Conservation (phyloP, 2,888 invertebrate genomes). For the Meghimatium bilineatum region DNA sequence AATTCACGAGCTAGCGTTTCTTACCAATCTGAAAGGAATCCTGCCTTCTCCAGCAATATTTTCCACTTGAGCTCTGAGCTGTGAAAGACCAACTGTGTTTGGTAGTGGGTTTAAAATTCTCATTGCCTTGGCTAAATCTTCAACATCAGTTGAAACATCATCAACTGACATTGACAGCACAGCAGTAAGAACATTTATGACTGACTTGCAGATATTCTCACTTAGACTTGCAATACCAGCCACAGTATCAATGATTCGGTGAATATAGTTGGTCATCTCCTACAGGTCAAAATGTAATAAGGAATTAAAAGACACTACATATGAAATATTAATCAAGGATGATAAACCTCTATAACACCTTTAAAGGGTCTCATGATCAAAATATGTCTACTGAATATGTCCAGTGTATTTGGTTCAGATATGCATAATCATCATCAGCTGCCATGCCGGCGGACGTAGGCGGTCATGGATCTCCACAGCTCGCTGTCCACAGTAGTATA, state of each 20-base stretch:
- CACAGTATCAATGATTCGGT: conserved; percentile 62
- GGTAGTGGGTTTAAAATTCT: conserved; percentile 69
- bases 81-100: conserved; percentile 52
- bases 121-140: conserved; percentile 56
- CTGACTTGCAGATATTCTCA: conserved; percentile 56
- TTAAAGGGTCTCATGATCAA: too few species aligned
- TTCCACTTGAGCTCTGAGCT: conserved; percentile 21
- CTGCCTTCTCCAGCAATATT: not conserved
- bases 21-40: conserved; percentile 8
- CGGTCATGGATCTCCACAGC: too few species aligned
- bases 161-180: conserved; percentile 59
- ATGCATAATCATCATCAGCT: too few species aligned
- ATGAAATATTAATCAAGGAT: too few species aligned
- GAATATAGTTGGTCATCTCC: conserved; percentile 70
- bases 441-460: too few species aligned
- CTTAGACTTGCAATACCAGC: conserved; percentile 50
- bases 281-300: conserved; percentile 48
- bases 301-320: too few species aligned
- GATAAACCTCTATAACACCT: too few species aligned
- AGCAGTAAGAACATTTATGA: conserved; percentile 56
- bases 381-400: too few species aligned
- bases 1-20: too few species aligned
- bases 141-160: conserved; percentile 53
- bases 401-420: too few species aligned
- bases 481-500: too few species aligned